Evolutionary conservation across 2,113 vertebrate genomes (phyloP).

Genomic region (Bos javanicus): DNA sequence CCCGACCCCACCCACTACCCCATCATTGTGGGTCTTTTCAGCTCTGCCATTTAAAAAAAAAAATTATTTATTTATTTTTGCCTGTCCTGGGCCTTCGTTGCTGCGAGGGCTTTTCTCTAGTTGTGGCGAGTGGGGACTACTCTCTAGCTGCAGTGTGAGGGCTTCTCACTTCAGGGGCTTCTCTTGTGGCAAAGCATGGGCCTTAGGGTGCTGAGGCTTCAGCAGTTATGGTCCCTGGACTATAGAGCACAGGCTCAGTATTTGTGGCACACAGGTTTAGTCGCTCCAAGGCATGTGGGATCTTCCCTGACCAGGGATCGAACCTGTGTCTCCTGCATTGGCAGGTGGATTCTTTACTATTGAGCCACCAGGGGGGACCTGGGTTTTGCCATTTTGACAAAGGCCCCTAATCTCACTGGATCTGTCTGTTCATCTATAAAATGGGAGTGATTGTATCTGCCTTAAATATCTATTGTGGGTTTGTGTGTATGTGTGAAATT

Average conservation of each 20-base stretch:
- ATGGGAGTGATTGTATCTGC: not conserved
- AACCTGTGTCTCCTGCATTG: not conserved
- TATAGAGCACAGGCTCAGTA: not conserved
- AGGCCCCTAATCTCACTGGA: not conserved
- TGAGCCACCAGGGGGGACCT: not conserved
- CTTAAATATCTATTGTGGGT: not conserved
- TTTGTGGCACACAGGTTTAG: not conserved
- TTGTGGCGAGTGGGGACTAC: not conserved
- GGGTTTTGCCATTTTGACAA: not conserved
- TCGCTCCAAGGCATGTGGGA: not conserved
- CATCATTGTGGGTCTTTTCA: not conserved
- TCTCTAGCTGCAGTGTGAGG: not conserved
- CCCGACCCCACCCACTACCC: accelerated
- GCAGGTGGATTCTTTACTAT: not conserved
- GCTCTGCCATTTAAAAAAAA: not conserved
- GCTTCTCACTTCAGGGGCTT: not conserved
- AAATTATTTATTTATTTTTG: not conserved
- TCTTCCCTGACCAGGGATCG: not conserved
- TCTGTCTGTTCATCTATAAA: not conserved
- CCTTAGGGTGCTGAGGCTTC: not conserved
- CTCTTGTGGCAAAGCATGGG: not conserved
- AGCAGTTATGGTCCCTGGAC: not conserved
- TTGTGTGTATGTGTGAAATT: not conserved
- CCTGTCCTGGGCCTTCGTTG: not conserved
- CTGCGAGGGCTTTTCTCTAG: not conserved